These are phyloP conservation scores for Prostheceraeus crozeri DNA, from an alignment of 2,888 invertebrate species.

Conservation along the genomic window DNA sequence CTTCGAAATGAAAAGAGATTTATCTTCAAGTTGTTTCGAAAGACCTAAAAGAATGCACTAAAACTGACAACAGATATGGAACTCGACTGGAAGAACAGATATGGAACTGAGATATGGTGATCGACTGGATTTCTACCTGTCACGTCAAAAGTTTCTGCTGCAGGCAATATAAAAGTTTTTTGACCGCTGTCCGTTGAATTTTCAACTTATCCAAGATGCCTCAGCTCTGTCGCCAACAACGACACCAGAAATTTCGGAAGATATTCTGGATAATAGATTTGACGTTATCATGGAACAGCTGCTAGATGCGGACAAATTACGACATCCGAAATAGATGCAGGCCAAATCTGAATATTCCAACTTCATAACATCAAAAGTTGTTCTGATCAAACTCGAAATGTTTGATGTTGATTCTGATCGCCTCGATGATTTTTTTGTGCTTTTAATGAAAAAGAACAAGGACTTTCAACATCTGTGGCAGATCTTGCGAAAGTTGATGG, in stretches of 20 bases:
- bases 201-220: neutral
- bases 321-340: too few species aligned
- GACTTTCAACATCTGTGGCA: constrained; percentile 9
- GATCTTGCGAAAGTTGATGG: constrained; percentile 3
- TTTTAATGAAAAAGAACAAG: constrained; percentile 5
- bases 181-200: constrained; percentile 6
- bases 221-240: neutral
- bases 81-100: too few species aligned
- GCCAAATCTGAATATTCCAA: constrained; percentile 19
- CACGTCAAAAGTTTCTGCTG: too few species aligned
- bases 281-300: constrained; percentile 11
- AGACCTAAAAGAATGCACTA: too few species aligned
- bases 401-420: constrained; percentile 14
- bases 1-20: too few species aligned
- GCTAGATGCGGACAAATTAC: too few species aligned
- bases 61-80: too few species aligned
- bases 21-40: too few species aligned
- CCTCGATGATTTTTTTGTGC: constrained; percentile 7
- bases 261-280: neutral
- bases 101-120: too few species aligned
- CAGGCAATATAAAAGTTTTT: neutral
- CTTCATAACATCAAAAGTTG: neutral
- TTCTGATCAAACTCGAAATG: neutral
- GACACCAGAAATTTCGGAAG: neutral
- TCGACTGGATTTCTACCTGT: too few species aligned